Base-by-base conservation (phyloP, 2,888 invertebrate genomes). In the Dermolepida albohirtum region DNA sequence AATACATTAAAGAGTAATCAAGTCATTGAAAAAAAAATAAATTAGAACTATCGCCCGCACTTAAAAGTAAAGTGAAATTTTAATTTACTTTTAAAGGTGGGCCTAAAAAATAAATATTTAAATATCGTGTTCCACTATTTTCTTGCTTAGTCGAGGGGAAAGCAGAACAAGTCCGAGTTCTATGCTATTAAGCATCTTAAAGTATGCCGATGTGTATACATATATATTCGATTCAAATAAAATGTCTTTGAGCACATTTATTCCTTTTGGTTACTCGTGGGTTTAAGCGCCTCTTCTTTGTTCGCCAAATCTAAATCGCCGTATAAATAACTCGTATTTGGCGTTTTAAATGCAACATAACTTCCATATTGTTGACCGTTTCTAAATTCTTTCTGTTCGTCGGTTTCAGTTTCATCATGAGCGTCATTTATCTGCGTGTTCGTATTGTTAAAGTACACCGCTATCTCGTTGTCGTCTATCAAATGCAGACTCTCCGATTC, bases 401-500 rank as follows among this genome's bases (percentile, higher is more conserved):
- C 22, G 43, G 69, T 66, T 29, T 22, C 66, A 57, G 67, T 71
- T 2, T 67, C 68, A 50, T 72, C 54, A n/a, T 44, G 65, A 40
- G 17, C 65, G 10, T 17, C 50, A 27, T 67, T 47, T 54, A 72
- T 71, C 41, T 68, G 70, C 17, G 72, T 72, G 14, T 74, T 68
- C 16, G 74, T 68, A 66, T 78, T 79, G 70, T 79, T 81, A 73
- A 88, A 89, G 76, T 86, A 89, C 34, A 89, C 81, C 0, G 89
- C 89, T 0, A 89, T 87, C 62, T 88, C 88, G 62, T 87, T 87
- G 34, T 88, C 86, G 63, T 87, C 86, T 5, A 86, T 79, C 5
- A 87, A 83, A 11, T 83, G 80, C 0, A 86, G 80, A 54, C 43
- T 17, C 11, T 17, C 54, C 47, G 68, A 39, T 16, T 50, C 43